A percentile compares a stretch with the other conserved stretches of the same genome.
Evolutionary conservation across 2,888 invertebrate genomes (phyloP).

Genomic region (Caenorhabditis sulstoni): DNA sequence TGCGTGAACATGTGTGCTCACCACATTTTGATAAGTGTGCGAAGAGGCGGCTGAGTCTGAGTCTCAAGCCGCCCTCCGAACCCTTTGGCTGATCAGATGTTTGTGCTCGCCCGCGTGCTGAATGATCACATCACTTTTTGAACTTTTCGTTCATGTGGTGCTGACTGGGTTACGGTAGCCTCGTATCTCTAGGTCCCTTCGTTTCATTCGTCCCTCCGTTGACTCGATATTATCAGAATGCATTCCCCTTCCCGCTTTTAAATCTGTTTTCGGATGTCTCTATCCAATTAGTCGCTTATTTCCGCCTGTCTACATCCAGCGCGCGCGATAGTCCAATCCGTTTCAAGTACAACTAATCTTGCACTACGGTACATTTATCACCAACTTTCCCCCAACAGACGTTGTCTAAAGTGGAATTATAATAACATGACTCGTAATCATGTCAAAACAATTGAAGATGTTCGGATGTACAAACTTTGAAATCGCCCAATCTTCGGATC

Average conservation of each 20-base stretch:
- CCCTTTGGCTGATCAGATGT: slow-evolving; percentile 4
- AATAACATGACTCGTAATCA: no score
- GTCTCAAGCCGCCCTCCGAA: neutral
- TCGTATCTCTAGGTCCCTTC: no score
- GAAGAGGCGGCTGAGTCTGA: neutral
- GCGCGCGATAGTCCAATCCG: neutral
- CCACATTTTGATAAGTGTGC: slow-evolving; percentile 30
- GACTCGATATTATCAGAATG: neutral
- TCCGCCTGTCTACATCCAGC: slow-evolving; percentile 38
- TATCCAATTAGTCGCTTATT: slow-evolving; percentile 14
- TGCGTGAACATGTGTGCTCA: slow-evolving; percentile 27
- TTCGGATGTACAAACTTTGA: neutral
- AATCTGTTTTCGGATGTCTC: neutral
- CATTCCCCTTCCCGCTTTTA: neutral
- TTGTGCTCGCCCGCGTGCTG: neutral
- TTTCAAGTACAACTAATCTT: slow-evolving; percentile 23
- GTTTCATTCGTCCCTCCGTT: no score
- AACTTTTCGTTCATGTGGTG: neutral
- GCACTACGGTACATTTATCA: slow-evolving; percentile 16
- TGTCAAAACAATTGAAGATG: neutral
- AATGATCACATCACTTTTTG: neutral
- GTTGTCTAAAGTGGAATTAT: no score
- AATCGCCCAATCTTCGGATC: neutral
- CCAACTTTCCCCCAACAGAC: no score
- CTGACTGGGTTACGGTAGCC: no score